phyloP scores from a whole-genome alignment of 2,888 invertebrate species.

The Erynnis tages region DNA sequence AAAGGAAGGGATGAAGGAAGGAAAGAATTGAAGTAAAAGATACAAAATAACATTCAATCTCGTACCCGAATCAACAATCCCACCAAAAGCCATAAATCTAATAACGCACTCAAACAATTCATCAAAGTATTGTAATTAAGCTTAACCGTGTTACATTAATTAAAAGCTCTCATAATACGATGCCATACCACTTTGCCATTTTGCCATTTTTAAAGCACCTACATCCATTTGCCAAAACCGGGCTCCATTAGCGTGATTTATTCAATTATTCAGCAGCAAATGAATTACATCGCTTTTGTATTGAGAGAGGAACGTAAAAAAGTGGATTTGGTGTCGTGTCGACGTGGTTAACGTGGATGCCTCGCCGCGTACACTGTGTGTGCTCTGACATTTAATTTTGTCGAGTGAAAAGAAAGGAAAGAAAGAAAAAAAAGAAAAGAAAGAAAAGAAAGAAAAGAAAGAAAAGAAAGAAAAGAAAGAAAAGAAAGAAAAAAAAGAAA shows the following conservation, averaged over 20 bases:
- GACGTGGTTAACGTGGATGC: not conserved
- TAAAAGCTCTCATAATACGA: constrained; percentile 25
- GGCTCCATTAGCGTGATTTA: constrained; percentile 70
- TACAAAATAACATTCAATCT: no score
- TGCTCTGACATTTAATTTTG: no score
- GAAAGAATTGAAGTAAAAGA: no score
- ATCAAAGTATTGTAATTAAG: constrained; percentile 4
- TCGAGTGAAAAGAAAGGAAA: no score
- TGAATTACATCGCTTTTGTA: constrained; percentile 53
- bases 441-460: no score
- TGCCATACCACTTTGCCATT: constrained; percentile 30
- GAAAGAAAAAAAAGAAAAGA: no score
- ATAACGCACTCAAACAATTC: not conserved
- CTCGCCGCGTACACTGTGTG: not conserved
- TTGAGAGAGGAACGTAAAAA: constrained; percentile 30
- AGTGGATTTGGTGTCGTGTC: constrained; percentile 10
- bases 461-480: no score
- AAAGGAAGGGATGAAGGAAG: no score
- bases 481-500: no score
- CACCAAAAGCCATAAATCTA: no score
- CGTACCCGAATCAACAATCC: no score
- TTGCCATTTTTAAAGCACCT: constrained; percentile 49
- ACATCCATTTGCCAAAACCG: constrained; percentile 65
- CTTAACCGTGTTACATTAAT: not conserved
- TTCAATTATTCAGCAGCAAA: constrained; percentile 73